These are phyloP conservation scores for Wiebesia pumilae DNA, from an alignment of 1,140 invertebrate genomes.

Conservation along the genomic window DNA sequence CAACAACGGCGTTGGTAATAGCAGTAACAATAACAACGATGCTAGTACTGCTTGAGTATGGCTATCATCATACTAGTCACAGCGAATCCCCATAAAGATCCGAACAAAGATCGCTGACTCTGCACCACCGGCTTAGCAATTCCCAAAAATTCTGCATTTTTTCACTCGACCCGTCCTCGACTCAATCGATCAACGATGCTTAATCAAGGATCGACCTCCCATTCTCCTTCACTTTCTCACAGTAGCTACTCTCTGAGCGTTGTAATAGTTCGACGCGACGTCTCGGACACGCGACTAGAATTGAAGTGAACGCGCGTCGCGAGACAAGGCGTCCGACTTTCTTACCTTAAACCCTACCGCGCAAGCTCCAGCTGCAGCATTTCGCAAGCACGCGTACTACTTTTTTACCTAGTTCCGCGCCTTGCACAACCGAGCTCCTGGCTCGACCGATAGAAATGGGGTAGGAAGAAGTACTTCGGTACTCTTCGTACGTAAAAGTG, in stretches of 20 bases:
- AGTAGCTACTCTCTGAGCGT: background rate
- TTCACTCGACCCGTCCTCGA: background rate
- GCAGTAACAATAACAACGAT: background rate
- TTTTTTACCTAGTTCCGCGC: background rate
- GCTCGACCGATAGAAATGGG: background rate
- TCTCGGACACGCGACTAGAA: conserved; percentile 32
- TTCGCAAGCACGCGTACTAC: conserved; percentile 3
- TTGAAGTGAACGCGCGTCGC: conserved; percentile 15
- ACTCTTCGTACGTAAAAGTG: too few relatives aligned
- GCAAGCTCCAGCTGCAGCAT: conserved; percentile 10
- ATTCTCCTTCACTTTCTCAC: background rate
- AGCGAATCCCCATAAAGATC: background rate
- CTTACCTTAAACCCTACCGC: background rate
- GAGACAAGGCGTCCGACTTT: background rate
- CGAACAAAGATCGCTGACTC: background rate
- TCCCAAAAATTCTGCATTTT: background rate
- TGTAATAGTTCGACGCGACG: background rate
- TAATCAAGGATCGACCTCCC: background rate
- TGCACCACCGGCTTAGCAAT: background rate
- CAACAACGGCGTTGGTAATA: background rate
- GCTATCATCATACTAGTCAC: background rate
- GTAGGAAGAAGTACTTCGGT: background rate
- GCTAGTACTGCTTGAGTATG: background rate
- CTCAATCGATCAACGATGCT: background rate
- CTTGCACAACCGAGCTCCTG: too few relatives aligned